phyloP scores from a whole-genome alignment of 2,888 invertebrate genomes.

The Griposia aprilina region DNA sequence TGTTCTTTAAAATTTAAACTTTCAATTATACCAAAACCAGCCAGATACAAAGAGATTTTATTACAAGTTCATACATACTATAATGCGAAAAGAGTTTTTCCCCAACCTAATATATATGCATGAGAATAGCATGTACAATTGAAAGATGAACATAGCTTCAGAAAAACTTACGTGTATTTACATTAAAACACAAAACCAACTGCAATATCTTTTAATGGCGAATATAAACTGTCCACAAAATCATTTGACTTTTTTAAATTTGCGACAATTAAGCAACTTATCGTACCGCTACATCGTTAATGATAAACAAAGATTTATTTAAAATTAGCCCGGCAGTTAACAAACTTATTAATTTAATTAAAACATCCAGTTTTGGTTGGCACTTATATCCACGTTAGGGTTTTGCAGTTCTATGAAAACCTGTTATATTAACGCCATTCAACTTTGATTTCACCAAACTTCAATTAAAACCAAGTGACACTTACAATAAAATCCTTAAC shows the following conservation, averaged over 20 bases:
- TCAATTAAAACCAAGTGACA: slow-evolving; percentile 36
- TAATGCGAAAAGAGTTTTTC: too few species aligned
- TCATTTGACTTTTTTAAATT: not conserved
- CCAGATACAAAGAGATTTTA: too few species aligned
- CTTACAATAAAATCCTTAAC: slow-evolving; percentile 19
- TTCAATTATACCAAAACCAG: too few species aligned
- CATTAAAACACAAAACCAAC: not conserved
- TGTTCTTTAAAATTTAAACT: too few species aligned
- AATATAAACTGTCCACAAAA: not conserved
- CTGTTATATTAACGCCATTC: slow-evolving; percentile 5
- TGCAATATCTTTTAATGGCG: not conserved
- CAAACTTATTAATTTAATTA: not conserved
- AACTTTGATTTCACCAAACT: slow-evolving; percentile 6
- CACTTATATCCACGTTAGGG: not conserved
- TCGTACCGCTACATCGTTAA: not conserved
- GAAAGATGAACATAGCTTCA: not conserved
- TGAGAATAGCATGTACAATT: not conserved
- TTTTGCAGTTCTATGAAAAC: slow-evolving; percentile 15
- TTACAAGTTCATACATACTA: too few species aligned
- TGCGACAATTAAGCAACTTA: not conserved
- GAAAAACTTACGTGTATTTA: not conserved
- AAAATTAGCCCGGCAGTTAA: not conserved
- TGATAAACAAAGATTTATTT: not conserved
- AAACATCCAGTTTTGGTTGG: slow-evolving; percentile 14
- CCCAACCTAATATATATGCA: too few species aligned